Base-by-base conservation (phyloP, 2,113 vertebrate species). In the Sarotherodon lohbergeri region DNA sequence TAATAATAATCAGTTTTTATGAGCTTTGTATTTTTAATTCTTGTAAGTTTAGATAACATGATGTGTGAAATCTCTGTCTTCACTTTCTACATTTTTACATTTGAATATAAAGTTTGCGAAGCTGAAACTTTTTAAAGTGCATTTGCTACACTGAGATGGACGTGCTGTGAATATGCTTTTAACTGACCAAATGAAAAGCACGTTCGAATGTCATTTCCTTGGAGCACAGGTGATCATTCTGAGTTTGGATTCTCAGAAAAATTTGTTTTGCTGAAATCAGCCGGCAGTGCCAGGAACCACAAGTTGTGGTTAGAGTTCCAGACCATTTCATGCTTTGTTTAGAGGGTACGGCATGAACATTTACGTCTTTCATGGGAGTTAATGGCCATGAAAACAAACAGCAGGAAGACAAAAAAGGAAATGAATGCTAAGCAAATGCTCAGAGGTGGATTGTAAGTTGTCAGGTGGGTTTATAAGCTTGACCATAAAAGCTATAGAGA, bases 361-460 rank as follows among this genome's bases (percentile, higher is more conserved):
- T 76, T 76, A 48, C 1, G 14, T 50, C 71, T 76, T 76, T 76
- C 71, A 50, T 32, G 27, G 27, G 6, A 78, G 43, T 50, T 50
- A 78, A 78, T 78, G 43, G 43, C 27, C 71, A 78, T 78, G 71
- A 78, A 78, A 50, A 50, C 71, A 78, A 78, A 78, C 4, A 2
- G 9, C 43, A 50, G 43, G 71, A 78, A 50, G 43, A 80, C 48
- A 48, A 48, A 9, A 78, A 78, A 78, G 71, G 5, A 78, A 48
- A 50, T 63, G 76, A 85, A 83, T 32, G 79, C 57, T 80, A 83
- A 86, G 86, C 83, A 68, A 68, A 88, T 43, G 36, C 4, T 9
- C 24, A n/a, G 59, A 24, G 66, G 24, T 14, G 55, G 63, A 81
- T 43, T 52, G 48, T 41, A 2, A 14, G 41, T 8, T 29, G 68